Evolutionary conservation across 2,888 invertebrate species (phyloP).

Genomic region (Sceliomorpha sp.): DNA sequence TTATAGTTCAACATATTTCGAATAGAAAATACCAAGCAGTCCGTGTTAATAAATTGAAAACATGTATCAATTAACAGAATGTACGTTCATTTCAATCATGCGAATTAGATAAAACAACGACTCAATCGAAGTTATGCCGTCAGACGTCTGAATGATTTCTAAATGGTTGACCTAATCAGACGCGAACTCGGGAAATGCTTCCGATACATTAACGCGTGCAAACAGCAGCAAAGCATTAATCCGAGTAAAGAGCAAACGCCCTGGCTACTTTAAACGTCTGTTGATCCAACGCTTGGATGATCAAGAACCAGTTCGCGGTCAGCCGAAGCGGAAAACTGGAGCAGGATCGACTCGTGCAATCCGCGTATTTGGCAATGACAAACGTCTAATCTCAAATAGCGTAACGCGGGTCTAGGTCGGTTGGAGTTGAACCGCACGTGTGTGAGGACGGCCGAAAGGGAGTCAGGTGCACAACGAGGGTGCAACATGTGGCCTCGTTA

Average conservation of each 20-base stretch:
- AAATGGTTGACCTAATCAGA: no score
- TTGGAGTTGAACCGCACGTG: conserved; percentile 53
- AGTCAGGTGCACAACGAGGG: conserved; percentile 62
- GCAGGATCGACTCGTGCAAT: conserved; percentile 50
- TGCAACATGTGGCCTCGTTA: conserved; percentile 69
- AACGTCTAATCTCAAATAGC: conserved; percentile 35
- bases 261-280: conserved; percentile 53
- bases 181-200: no score
- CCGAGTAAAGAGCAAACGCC: conserved; percentile 48
- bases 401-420: conserved; percentile 66
- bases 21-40: no score
- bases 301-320: conserved; percentile 76
- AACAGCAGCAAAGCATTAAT: conserved; percentile 24
- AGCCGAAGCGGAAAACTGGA: conserved; percentile 74
- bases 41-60: no score
- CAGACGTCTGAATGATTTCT: no score
- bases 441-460: conserved; percentile 16
- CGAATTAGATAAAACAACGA: conserved; percentile 26
- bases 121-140: no score
- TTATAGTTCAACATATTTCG: no score
- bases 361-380: conserved; percentile 52
- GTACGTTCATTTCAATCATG: conserved; percentile 27
- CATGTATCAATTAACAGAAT: no score
- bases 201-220: conserved; percentile 10
- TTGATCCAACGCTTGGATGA: conserved; percentile 74